A percentile compares a stretch with the other conserved stretches of the same genome.
Conservation (phyloP, 2,888 invertebrate genomes). For the Platynereis dumerilii region DNA sequence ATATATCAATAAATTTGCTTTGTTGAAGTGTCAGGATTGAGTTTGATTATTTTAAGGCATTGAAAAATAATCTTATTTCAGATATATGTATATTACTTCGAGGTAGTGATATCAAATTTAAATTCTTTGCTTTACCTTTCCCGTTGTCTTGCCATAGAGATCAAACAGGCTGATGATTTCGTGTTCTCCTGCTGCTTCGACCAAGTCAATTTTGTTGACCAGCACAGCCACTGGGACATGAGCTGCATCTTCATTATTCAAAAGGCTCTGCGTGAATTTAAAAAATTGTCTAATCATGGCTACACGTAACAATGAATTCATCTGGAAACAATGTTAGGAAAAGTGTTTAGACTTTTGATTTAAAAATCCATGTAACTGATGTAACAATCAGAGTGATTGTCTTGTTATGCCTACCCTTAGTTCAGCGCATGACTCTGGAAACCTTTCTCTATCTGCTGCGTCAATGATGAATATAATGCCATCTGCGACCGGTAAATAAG, state of each 20-base stretch:
- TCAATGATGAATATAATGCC: constrained; percentile 49
- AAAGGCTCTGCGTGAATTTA: constrained; percentile 46
- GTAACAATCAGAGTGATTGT: too few relatives aligned
- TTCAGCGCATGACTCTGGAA: constrained; percentile 43
- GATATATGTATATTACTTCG: too few relatives aligned
- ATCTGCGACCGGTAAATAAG: constrained; percentile 47
- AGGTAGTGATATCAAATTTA: too few relatives aligned
- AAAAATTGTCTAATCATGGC: too few relatives aligned
- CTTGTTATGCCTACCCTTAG: constrained; percentile 40
- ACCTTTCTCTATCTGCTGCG: constrained; percentile 38
- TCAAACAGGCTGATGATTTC: constrained; percentile 37
- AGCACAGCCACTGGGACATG: constrained; percentile 44
- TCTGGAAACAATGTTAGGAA: too few relatives aligned
- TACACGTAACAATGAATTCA: too few relatives aligned
- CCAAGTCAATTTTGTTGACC: constrained; percentile 48
- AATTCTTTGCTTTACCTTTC: too few relatives aligned
- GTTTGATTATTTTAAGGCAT: too few relatives aligned
- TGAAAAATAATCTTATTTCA: too few relatives aligned
- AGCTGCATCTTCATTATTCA: constrained; percentile 38
- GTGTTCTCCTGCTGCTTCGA: constrained; percentile 41
- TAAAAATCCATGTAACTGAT: neutral
- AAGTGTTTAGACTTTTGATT: neutral
- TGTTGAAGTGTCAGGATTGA: too few relatives aligned
- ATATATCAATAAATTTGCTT: too few relatives aligned
- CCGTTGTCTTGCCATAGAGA: constrained; percentile 27